Base-by-base conservation (phyloP, 2,797 vertebrate species). In the Phrynocephalus vlangalii region DNA sequence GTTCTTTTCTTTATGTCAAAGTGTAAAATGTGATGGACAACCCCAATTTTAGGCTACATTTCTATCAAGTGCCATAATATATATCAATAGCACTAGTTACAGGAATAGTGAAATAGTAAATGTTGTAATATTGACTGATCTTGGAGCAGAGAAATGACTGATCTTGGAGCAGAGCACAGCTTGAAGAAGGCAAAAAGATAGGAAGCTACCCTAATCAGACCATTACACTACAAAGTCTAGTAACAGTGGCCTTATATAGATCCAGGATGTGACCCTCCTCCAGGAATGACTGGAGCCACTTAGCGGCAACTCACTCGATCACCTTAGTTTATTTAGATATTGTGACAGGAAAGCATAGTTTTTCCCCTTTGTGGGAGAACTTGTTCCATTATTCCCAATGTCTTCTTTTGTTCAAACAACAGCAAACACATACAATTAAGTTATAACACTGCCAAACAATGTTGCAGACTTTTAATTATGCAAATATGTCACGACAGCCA, bases 401-500 rank as follows among this genome's bases (percentile, higher is more conserved):
- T 75, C 79, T 79, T 84, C 80, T 11, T 75, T 60, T 15, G 0
- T 79, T 87, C 11, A 16, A 4, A 71, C 30, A 56, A 52, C 8
- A n/a, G 44, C 24, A 68, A 28, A 18, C 24, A 6, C 70, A 24
- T 30, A 79, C 71, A 60, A 6, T 44, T 68, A 84, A 56, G 79
- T 3, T 0, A 71, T 71, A 68, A 3, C 80, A 66, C 77, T 3
- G 16, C 44, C 77, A 78, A 71, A 78, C 70, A 70, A 10, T 70
- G 7, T 56, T 30, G 80, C 70, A 26, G 67, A 87, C 84, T 86
- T 92, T 85, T 88, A 52, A 70, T 67, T 83, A 86, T 76, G 63
- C 52, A 85, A 92, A 90, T 3, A n/a, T 1, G 38, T 24, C 76
- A 60, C 84, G 10, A 88, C 70, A 82, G 82, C 85, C 88, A 73